Percentiles rank a stretch among this genome's conserved stretches.
Conservation (phyloP, 2,113 vertebrate genomes). For the Stigmatopora nigra region DNA sequence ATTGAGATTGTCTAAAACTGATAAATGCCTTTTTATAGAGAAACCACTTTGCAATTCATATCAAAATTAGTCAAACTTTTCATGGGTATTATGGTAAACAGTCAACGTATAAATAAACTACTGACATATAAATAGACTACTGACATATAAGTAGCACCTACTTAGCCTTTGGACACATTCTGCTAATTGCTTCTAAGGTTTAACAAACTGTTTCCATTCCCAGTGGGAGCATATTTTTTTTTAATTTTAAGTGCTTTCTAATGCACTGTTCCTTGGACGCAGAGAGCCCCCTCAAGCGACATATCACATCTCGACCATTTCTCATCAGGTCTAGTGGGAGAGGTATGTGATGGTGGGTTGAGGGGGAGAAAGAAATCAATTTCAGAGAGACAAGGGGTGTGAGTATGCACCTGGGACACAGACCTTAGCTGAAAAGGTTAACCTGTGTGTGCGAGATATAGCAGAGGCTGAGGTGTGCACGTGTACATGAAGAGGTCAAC, state of each 20-base stretch:
- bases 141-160: conserved; percentile 1
- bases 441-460: conserved; percentile 33
- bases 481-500: conserved; percentile 20
- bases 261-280: conserved; percentile 10
- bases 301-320: conserved; percentile 36
- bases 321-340: conserved; percentile 27
- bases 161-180: conserved; percentile 13
- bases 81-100: neutral
- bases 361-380: conserved; percentile 32
- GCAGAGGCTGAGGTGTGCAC: conserved; percentile 13
- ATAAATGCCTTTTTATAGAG: neutral
- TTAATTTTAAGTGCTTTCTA: conserved; percentile 23
- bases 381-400: conserved; percentile 39
- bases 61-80: neutral
- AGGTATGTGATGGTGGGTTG: neutral
- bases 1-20: neutral
- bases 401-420: conserved; percentile 47
- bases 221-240: conserved; percentile 5
- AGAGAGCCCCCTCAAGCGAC: conserved; percentile 19
- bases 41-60: neutral
- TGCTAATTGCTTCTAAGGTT: conserved; percentile 23
- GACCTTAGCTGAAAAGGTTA: conserved; percentile 51
- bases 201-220: conserved; percentile 4
- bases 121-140: neutral
- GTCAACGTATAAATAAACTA: neutral